Base-by-base conservation (phyloP, 2,113 vertebrate species). In the Leiothrix lutea region DNA sequence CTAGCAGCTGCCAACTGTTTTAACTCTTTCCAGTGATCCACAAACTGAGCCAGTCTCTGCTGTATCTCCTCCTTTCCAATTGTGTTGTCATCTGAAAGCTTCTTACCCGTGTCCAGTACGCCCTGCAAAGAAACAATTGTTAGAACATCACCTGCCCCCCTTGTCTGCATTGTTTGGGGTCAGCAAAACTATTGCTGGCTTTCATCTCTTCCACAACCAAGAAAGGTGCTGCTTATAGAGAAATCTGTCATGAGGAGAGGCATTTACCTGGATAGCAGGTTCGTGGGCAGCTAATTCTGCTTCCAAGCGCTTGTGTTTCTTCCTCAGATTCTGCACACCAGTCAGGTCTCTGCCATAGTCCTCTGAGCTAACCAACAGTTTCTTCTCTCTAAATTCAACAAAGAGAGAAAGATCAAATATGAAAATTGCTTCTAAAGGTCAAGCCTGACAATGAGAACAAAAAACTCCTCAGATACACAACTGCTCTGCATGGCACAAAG, bases 1-100 rank as follows among this genome's bases (percentile, higher is more conserved):
- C 99, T 98, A 7, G 99, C 99, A 33, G 99, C 97, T 28, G 99
- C 99, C 81, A 99, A 79, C 86, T 99, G 98, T 86, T 99, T 99
- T 61, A 99, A 98, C 79, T 99, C 99, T 89, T 98, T 99, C 99
- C 99, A 99, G 97, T 99, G 99, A 86, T 99, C 99, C 87, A 99
- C 98, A 90, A 99, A 99, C 98, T 99, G 99, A 22, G 98, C 98
- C 88, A 99, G 97, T 36, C 99, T 98, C 98, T 99, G 99, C 98
- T 99, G 99, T 86, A 99, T 99, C 98, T 99, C 99, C 77, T 99
- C 99, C 96, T 99, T 99, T 20, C 99, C 99, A 5, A 99, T 99
- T 42, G 99, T 99, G 97, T 99, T 99, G 91, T 99, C 99, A 61
- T 99, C 99, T 0, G 99, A 99, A 93, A 99, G 98, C 96, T 99